Conservation (phyloP, 2,113 vertebrate genomes). For the Labrus mixtus region DNA sequence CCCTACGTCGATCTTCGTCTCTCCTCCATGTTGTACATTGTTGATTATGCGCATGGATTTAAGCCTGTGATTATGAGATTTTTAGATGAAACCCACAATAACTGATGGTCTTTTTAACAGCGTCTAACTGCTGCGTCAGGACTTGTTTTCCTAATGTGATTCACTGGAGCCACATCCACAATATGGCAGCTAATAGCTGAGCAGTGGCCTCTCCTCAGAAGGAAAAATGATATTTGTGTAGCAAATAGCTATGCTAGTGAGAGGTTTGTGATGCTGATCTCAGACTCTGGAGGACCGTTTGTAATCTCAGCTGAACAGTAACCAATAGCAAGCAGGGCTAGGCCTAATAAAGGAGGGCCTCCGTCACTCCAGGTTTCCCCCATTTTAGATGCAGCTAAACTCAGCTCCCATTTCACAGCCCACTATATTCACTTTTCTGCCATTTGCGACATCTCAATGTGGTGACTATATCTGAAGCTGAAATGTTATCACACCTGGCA, state of each 20-base stretch:
- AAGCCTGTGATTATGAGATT: conserved; percentile 16
- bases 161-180: conserved; percentile 68
- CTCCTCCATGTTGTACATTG: conserved; percentile 74
- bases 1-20: conserved; percentile 45
- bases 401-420: conserved; percentile 78
- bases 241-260: conserved; percentile 49
- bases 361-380: conserved; percentile 78
- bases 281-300: conserved; percentile 47
- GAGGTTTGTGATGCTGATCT: conserved; percentile 47
- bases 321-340: conserved; percentile 58
- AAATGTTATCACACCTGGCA: conserved; percentile 10
- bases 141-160: conserved; percentile 63
- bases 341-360: conserved; percentile 75
- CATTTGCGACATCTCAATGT: conserved; percentile 21
- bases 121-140: conserved; percentile 70
- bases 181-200: conserved; percentile 71
- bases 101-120: conserved; percentile 25
- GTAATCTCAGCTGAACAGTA: conserved; percentile 61
- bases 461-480: conserved; percentile 21
- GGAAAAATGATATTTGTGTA: conserved; percentile 60
- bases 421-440: conserved; percentile 47
- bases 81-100: conserved; percentile 21
- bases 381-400: conserved; percentile 81
- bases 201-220: conserved; percentile 48
- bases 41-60: conserved; percentile 65